These are phyloP conservation scores for Diploscapter pachys DNA, from an alignment of 1,140 invertebrate genomes.

Conservation along the genomic window DNA sequence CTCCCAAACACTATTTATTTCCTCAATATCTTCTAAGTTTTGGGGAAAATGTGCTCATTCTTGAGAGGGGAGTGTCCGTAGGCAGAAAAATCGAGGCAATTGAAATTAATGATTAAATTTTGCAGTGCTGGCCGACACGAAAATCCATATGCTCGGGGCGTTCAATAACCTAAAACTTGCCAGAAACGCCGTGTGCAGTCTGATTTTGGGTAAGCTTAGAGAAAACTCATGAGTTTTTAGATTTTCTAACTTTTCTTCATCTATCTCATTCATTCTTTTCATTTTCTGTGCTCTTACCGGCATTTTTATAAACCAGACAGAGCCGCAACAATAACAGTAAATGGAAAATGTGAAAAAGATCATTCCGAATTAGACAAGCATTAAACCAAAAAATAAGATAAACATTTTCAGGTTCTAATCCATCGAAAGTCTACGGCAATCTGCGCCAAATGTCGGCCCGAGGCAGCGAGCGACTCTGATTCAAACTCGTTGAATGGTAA, in stretches of 20 bases:
- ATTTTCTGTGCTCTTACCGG: background rate
- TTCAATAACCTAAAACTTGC: slow-evolving; percentile 95
- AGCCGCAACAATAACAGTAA: background rate
- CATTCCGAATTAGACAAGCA: background rate
- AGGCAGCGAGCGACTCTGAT: slow-evolving; percentile 76
- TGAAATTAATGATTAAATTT: background rate
- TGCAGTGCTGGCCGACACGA: slow-evolving; percentile 80
- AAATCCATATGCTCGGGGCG: slow-evolving; percentile 94
- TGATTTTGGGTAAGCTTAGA: slow-evolving; percentile 76
- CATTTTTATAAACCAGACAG: background rate
- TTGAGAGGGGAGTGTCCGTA: background rate
- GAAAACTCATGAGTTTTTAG: slow-evolving; percentile 14
- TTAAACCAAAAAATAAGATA: background rate
- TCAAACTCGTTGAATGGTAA: too few relatives aligned
- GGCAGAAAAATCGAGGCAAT: too few relatives aligned
- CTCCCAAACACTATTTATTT: background rate
- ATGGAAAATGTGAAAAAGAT: slow-evolving; percentile 1
- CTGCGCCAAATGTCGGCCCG: slow-evolving; percentile 77
- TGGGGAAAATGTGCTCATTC: too few relatives aligned
- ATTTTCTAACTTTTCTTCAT: slow-evolving; percentile 14
- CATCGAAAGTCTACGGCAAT: slow-evolving; percentile 92
- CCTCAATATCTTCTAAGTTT: background rate
- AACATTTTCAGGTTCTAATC: slow-evolving; percentile 69
- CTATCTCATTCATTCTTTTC: background rate
- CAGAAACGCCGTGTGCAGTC: slow-evolving; percentile 88